Evolutionary conservation across 2,888 invertebrate genomes (phyloP), one percentile per base, ranked within the genome.

Genomic region (Lasioglossum calceatum): DNA sequence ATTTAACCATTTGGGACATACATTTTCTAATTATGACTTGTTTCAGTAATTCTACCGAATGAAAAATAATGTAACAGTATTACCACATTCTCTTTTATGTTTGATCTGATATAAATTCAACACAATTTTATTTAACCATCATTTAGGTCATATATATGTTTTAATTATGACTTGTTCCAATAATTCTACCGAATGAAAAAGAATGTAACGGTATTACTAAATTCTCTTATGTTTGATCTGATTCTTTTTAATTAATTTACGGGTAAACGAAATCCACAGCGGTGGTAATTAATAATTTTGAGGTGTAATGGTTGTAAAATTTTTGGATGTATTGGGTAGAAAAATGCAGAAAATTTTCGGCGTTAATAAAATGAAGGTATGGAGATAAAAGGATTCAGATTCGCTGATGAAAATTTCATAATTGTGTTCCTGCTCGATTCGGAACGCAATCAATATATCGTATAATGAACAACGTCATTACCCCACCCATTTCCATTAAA

Each of bases 331-430:
- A 23, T 54, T 54, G 23, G 54, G 27, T 27, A 16, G 12, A 36
- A 16, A 19, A 16, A 16, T 19, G 36, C 3, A 19, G 19, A 32
- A 67, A 36, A 36, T 67, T 19, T 36, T 32, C 14, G 36, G 10
- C 32, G 36, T 67, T 67, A 23, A 36, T 67, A 67, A 67, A 39
- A 73, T 73, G 73, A 23, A 44, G 73, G 73, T 67, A 67, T 67
- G 32, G 7, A 73, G 73, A 73, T 73, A 67, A 67, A 67, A 67
- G 32, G 67, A 67, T 16, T 70, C 27, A 75, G 67, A 67, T 44
- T 32, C 64, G 39, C 64, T 73, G 73, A 80, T 36, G 72, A 67
- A 79, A 47, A 73, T 81, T 82, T 82, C 72, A 54, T 80, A 61
- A 79, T 79, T 32, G 23, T 47, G 39, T 82, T 82, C 73, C 50